Conservation (phyloP, 2,113 vertebrate genomes). For the Pongo pygmaeus region DNA sequence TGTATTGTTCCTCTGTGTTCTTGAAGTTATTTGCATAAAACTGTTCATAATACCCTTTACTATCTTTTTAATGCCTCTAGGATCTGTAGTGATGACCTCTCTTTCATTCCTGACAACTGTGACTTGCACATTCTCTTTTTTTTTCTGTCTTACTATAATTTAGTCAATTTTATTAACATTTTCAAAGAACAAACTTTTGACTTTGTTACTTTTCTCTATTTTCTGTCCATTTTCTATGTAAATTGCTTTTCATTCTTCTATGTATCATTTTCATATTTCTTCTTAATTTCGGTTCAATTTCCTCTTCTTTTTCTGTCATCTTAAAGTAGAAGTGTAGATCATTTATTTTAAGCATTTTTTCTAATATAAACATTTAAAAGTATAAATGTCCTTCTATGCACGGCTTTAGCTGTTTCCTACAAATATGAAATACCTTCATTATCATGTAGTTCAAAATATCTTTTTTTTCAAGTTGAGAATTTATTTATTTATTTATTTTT, state of each 20-base stretch:
- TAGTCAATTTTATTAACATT: conserved; percentile 16
- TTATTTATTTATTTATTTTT: no score
- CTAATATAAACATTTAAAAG: not conserved
- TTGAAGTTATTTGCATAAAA: not conserved
- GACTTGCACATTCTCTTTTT: not conserved
- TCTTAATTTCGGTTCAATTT: conserved; percentile 9
- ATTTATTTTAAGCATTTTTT: not conserved
- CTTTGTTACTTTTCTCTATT: not conserved
- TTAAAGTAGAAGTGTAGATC: not conserved
- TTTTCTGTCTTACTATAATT: not conserved
- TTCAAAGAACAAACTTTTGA: not conserved
- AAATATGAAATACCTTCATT: not conserved
- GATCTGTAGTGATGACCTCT: not conserved
- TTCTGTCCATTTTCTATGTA: not conserved
- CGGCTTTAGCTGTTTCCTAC: not conserved
- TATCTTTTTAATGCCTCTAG: not conserved
- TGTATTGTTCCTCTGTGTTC: not conserved
- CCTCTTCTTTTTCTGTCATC: not conserved
- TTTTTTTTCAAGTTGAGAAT: no score
- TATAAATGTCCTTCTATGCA: not conserved
- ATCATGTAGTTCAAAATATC: conserved; percentile 25
- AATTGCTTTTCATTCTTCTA: not conserved
- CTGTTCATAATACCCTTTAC: not conserved
- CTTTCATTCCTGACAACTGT: not conserved
- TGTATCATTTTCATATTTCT: not conserved